phyloP scores from a whole-genome alignment of 1,140 invertebrate genomes.

The Drosophila athabasca region DNA sequence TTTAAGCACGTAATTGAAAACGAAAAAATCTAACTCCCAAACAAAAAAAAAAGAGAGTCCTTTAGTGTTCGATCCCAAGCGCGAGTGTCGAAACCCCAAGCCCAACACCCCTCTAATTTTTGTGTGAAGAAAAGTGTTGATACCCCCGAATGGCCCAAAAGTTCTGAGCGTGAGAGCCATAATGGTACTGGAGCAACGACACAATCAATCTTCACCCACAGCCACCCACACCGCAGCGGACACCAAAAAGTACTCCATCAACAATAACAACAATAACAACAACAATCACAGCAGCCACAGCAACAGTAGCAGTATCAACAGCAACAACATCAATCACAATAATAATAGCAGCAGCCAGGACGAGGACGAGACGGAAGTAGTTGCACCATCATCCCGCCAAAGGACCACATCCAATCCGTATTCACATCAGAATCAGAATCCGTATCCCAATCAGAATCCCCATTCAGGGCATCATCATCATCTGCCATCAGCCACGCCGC shows the following conservation, averaged over 20 bases:
- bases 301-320: constrained; percentile 20
- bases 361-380: constrained; percentile 14
- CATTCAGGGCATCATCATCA: not conserved
- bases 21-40: no score
- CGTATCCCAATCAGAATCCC: no score
- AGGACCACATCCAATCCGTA: constrained; percentile 5
- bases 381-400: constrained; percentile 12
- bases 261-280: constrained; percentile 30
- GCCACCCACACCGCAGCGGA: constrained; percentile 29
- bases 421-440: no score
- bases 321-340: constrained; percentile 27
- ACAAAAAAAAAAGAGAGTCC: no score
- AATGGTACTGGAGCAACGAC: constrained; percentile 80
- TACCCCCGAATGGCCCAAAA: not conserved
- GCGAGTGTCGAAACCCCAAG: no score
- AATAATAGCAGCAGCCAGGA: constrained; percentile 30
- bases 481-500: constrained; percentile 36
- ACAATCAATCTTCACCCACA: constrained; percentile 31
- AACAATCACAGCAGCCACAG: constrained; percentile 19
- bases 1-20: no score
- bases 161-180: constrained; percentile 55
- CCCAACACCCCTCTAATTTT: constrained; percentile 2
- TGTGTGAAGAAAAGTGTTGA: not conserved
- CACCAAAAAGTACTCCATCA: constrained; percentile 58
- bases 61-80: no score